Conservation (phyloP, 2,888 invertebrate genomes). For the Clostera curtula region DNA sequence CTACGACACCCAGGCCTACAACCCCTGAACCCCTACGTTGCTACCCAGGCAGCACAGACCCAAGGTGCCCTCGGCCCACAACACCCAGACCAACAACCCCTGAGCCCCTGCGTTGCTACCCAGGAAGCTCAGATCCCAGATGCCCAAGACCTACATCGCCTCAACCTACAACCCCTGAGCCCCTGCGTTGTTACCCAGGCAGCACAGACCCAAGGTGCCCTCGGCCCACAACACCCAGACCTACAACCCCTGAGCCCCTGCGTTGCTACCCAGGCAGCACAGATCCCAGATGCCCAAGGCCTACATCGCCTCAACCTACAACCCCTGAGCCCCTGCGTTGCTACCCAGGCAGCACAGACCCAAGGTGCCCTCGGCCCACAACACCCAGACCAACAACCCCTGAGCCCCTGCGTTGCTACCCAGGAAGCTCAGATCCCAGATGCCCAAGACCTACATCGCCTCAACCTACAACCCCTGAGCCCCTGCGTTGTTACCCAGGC, state of each 20-base stretch:
- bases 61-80: slow-evolving; percentile 32
- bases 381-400: slow-evolving; percentile 35
- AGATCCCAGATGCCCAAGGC: slow-evolving; percentile 35
- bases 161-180: slow-evolving; percentile 31
- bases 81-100: slow-evolving; percentile 35
- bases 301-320: slow-evolving; percentile 28
- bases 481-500: slow-evolving; percentile 27
- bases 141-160: slow-evolving; percentile 34
- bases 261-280: slow-evolving; percentile 23
- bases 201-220: slow-evolving; percentile 31
- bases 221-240: slow-evolving; percentile 34
- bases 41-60: slow-evolving; percentile 28
- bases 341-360: slow-evolving; percentile 28
- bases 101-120: slow-evolving; percentile 21
- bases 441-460: slow-evolving; percentile 34
- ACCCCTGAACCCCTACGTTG: slow-evolving; percentile 27
- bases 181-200: slow-evolving; percentile 27
- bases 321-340: slow-evolving; percentile 27
- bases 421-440: slow-evolving; percentile 31
- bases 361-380: slow-evolving; percentile 32
- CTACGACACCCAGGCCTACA: slow-evolving; percentile 28
- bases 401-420: slow-evolving; percentile 21
- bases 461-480: slow-evolving; percentile 29
- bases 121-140: slow-evolving; percentile 32
- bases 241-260: slow-evolving; percentile 30